Evolutionary conservation across 2,888 invertebrate genomes (phyloP), one percentile per base, ranked within the genome.

Genomic region (Polymixis lichenea): DNA sequence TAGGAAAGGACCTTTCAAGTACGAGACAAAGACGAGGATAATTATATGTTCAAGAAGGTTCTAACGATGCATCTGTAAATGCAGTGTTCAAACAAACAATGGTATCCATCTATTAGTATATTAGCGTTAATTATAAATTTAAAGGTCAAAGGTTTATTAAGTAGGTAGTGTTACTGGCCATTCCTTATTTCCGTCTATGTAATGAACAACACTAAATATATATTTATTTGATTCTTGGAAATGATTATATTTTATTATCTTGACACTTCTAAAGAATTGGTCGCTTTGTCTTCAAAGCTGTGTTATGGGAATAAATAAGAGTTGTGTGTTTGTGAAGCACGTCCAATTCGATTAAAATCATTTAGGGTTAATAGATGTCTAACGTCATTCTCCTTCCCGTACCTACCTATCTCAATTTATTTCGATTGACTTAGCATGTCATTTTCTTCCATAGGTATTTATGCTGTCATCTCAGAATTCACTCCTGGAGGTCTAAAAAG

Each of bases 91-190:
- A 72, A 55, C 49, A 66, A 43, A 78, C 66, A 61, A 32, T 53
- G 17, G 6, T 55, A 49, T 72, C 46, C 43, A 22, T 51, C 46
- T 51, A 22, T 51, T 51, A 49, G 22, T 25, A 43, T 5, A 49
- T 22, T 9, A 17, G 28, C 17, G 61, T 66, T 78, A 72, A 51
- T 78, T 28, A 22, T 19, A 28, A 32, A 25, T 72, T 6, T 61
- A 78, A 66, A 78, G 78, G 61, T 67, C 79, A 79, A 77, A 68
- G 22, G 22, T 38, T 25, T 49, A 55, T 70, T 28, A 22, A 43
- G 13, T 56, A 77, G 3, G 15, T 53, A 49, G 61, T 71, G 61
- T 43, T 4, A 64, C 22, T 72, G 43, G 22, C 7, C 28, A 79
- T 51, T 55, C 13, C 0, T 43, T 32, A 13, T 38, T 51, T 55